These are phyloP conservation scores for Piprites chloris DNA, from an alignment of 2,113 vertebrate species.

Conservation along the genomic window DNA sequence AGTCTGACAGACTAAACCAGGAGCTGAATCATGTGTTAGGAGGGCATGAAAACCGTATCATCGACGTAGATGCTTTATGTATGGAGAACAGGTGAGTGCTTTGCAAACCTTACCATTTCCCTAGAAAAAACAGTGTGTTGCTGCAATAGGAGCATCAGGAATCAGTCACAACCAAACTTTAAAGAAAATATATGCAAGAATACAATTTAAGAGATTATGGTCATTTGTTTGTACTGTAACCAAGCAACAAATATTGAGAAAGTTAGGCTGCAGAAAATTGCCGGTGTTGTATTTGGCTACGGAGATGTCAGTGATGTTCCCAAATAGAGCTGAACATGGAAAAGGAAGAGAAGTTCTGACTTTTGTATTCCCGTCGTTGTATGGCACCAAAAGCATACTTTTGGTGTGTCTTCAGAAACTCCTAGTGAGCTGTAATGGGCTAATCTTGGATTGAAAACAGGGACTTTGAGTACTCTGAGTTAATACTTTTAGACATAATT, in stretches of 20 bases:
- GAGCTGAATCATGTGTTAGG: slow-evolving; percentile 93
- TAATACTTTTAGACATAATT: background rate
- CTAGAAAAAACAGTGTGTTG: background rate
- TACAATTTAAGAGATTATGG: background rate
- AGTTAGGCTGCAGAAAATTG: background rate
- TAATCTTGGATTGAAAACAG: background rate
- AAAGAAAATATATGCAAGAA: background rate
- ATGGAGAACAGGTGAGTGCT: slow-evolving; percentile 91
- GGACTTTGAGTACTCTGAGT: background rate
- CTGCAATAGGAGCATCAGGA: background rate
- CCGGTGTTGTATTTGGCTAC: background rate
- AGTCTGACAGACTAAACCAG: slow-evolving; percentile 89
- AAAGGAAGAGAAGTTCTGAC: background rate
- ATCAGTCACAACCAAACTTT: background rate
- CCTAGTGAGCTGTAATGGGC: background rate
- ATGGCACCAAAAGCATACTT: background rate
- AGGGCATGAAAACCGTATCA: slow-evolving; percentile 85
- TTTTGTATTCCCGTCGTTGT: background rate
- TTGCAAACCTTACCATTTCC: background rate
- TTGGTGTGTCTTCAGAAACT: background rate
- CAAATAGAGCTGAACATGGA: background rate
- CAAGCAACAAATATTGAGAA: background rate
- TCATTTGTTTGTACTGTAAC: background rate
- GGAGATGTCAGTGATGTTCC: background rate
- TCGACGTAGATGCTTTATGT: slow-evolving; percentile 92